Evolutionary conservation across 2,888 invertebrate species (phyloP), one percentile per base, ranked within the genome.

Genomic region (Tiphia femorata): DNA sequence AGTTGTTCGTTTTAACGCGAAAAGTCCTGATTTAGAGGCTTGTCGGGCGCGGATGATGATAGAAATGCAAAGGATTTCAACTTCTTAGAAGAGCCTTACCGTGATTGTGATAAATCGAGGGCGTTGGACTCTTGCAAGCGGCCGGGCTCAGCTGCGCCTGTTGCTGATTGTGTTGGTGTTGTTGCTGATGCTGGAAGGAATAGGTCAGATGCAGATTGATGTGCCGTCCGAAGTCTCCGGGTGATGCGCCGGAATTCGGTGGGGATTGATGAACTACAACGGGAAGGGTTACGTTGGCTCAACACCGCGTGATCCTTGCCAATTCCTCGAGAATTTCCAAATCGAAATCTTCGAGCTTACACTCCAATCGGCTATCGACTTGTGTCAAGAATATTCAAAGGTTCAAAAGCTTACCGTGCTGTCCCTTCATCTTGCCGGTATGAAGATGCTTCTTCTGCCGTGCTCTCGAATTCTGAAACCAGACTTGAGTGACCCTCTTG

Each of bases 381-480:
- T 38, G 1, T n/a, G 14, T 8, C 12, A 10, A 29, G 12, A 29
- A 8, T 14, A 27, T 12, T 14, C 2, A 17, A 5, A n/a, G 20
- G 10, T 20, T n/a, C 12, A 27, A 2, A 27, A n/a, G 44, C 42
- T 35, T 70, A 78, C 76, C 74, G 49, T 78, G 78, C 58, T 80
- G 90, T 58, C 86, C 88, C 79, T 92, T 94, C 73, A 91, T 90
- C 87, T 94, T 94, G 72, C 93, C 94, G 58, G 94, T 94, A 56
- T 73, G 73, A 53, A 73, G 88, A 83, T 97, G 95, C 83, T 97
- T 97, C 90, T 97, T 97, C 85, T 97, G 96, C 47, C 97, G 86
- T 23, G 97, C 97, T 70, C 97, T 88, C 59, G 96, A 96, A 86
- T 97, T 97, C 86, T 97, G 97, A 86, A 97, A 97, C 97, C 97